Base-by-base conservation (phyloP, 1,140 invertebrate genomes). In the Rhagoletis pomonella region DNA sequence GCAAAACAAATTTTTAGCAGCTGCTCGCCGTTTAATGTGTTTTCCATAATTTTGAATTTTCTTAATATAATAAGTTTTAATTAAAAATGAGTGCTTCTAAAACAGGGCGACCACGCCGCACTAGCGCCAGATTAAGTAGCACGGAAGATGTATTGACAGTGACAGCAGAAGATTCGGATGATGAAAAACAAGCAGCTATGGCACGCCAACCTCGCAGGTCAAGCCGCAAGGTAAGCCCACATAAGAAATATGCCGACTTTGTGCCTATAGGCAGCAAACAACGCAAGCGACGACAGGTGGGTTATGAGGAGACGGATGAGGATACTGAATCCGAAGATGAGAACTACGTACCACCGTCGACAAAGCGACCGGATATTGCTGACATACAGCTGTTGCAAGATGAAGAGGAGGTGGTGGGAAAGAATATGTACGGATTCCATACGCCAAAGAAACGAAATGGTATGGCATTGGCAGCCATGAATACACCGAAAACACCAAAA, bases 351-450 rank as follows among this genome's bases (percentile, higher is more conserved):
- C 42, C 60, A 42, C 50, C 19, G 2, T 60, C 9, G 6, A 87
- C 88, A 5, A 47, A 19, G 1, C 90, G 89, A 42, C 90, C 90
- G 1, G 89, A 86, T 39, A 10, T 88, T 42, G 87, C 86, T 2
- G 91, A 92, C 42, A 19, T 91, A 0, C 86, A 93, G 73, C 88
- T 93, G 0, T 89, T 93, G 14, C 89, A 93, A 62, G 91, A 73
- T 47, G 3, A 94, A 50, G 92, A 92, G 65, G 94, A 95, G 91
- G 89, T 95, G 17, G 93, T 93, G 29, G 94, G 94, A 1, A 92
- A 92, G 58, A 90, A 90, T 85, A 90, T 95, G 84, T 95, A 94
- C 88, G 92, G 92, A 55, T 95, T 95, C 87, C 93, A 94, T 89
- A 95, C 94, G 5, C 93, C 93, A 12, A 93, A 93, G 50, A 94